Percentiles rank a stretch among this genome's conserved stretches.
Evolutionary conservation across 1,140 invertebrate genomes (phyloP).

Genomic region (Ruditapes philippinarum): DNA sequence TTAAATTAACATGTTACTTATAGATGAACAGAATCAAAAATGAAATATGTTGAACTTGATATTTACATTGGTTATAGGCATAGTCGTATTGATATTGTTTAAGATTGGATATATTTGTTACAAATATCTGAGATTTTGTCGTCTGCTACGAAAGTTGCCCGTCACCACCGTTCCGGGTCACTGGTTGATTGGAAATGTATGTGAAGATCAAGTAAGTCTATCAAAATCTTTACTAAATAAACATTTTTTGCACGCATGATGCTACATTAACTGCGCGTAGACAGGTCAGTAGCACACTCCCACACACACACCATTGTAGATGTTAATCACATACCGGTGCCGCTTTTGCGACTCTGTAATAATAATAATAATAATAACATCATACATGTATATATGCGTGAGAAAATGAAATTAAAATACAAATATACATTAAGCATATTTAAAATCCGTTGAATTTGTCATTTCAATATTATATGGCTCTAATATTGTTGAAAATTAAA

Average conservation of each 20-base stretch:
- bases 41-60: background rate
- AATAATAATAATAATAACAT: too few relatives aligned
- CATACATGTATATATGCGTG: too few relatives aligned
- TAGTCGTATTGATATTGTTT: background rate
- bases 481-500: too few relatives aligned
- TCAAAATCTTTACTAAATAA: background rate
- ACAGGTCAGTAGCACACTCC: background rate
- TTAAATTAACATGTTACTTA: too few relatives aligned
- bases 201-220: background rate
- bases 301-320: too few relatives aligned
- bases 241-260: background rate
- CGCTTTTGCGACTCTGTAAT: too few relatives aligned
- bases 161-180: background rate
- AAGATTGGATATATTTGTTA: background rate
- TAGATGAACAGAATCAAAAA: too few relatives aligned
- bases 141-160: background rate
- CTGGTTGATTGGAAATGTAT: background rate
- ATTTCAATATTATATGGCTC: too few relatives aligned
- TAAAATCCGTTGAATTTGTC: too few relatives aligned
- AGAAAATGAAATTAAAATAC: too few relatives aligned
- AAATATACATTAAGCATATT: too few relatives aligned
- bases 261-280: background rate
- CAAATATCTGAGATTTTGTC: background rate
- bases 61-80: background rate
- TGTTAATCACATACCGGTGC: too few relatives aligned